Base-by-base conservation (phyloP, 2,888 invertebrate species). In the Ormyrus rosae region DNA sequence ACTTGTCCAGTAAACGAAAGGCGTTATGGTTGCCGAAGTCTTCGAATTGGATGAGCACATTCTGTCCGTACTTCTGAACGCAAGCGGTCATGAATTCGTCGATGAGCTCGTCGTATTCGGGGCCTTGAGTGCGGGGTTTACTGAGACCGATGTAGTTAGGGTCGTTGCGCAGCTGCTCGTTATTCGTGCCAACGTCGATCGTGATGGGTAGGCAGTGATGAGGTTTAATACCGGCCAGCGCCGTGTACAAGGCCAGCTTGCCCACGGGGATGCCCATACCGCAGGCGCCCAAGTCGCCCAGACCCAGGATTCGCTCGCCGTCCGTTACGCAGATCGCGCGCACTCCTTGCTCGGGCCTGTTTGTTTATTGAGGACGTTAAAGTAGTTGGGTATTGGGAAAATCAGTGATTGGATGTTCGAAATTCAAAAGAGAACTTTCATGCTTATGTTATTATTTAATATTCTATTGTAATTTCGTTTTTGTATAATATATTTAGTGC, bases 201-300 rank as follows among this genome's bases (percentile, higher is more conserved):
- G 96, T 94, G 86, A 99, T 96, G 0, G 99, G 99, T 82, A 99
- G 92, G 90, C 98, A 98, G 89, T 98, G 96, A 88, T 97, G 96
- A 0, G 99, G 99, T 87, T 97, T 96, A 85, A 99, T 97, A n/a
- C 98, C 99, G 45, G 98, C 99, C 83, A 99, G 92, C 0, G 98
- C 99, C 0, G 99, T 99, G 91, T 99, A 99, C 58, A 99, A 93
- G 0, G 99, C 95, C 83, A 99, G 92, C 91, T 99, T 99, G 45
- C 99, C 99, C 9, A 99, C 98, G 0, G 99, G 99, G 86, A 99
- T 99, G 80, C 99, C 99, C 98, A 98, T 98, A 46, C 99, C 99
- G 87, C 96, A 96, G 1, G 98, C 97, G 0, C 99, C 99, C 70
- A 99, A 93, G 91, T 99, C 99, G 6, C 99, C 99, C 60, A 99